phyloP scores from a whole-genome alignment of 2,888 invertebrate genomes.

The Caenorhabditis wallacei region DNA sequence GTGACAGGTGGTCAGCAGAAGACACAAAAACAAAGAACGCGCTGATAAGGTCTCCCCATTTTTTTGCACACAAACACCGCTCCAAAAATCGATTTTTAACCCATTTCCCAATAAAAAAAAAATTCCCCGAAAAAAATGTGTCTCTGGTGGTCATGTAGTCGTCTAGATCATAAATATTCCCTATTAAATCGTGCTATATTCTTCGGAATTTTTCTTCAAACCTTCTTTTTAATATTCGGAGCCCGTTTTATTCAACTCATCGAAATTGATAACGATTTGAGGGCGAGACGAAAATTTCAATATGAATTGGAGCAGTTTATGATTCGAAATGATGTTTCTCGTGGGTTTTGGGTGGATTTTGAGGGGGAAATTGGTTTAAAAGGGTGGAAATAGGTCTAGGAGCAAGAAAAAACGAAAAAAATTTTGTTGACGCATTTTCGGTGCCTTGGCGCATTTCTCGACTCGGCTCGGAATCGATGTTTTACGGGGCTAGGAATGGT shows the following conservation, averaged over 20 bases:
- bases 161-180: slow-evolving; percentile 46
- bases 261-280: slow-evolving; percentile 86
- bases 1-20: too few relatives aligned
- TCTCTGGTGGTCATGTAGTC: slow-evolving; percentile 53
- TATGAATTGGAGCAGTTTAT: slow-evolving; percentile 86
- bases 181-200: slow-evolving; percentile 61
- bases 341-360: slow-evolving; percentile 40
- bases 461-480: background rate
- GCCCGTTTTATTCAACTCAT: slow-evolving; percentile 88
- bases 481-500: background rate
- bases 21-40: slow-evolving; percentile 8
- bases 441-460: background rate
- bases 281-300: slow-evolving; percentile 86
- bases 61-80: background rate
- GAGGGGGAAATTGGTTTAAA: background rate
- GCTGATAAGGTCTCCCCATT: slow-evolving; percentile 5
- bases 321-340: slow-evolving; percentile 85
- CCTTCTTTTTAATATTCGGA: slow-evolving; percentile 87
- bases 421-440: background rate
- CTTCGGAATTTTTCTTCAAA: slow-evolving; percentile 42
- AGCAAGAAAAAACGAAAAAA: slow-evolving; percentile 7
- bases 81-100: slow-evolving; percentile 25
- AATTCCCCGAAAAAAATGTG: slow-evolving; percentile 46
- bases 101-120: too few relatives aligned
- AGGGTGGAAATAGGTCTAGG: background rate